Evolutionary conservation across 1,140 invertebrate genomes (phyloP).

Genomic region (Notospermus geniculatus): DNA sequence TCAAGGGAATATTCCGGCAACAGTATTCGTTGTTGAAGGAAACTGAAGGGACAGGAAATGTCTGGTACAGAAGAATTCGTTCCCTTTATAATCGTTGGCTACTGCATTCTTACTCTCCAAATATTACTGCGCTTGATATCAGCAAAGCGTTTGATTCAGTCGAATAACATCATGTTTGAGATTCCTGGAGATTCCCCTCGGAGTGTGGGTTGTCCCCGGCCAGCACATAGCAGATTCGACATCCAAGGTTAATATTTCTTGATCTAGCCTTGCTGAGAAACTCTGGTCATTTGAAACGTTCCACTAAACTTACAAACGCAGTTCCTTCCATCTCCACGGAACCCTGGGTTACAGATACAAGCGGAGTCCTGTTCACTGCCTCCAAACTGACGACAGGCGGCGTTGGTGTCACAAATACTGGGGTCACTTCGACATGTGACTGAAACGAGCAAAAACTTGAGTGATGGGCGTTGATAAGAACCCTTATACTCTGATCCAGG

Average conservation of each 20-base stretch:
- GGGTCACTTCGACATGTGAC: slow-evolving; percentile 41
- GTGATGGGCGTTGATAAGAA: no score
- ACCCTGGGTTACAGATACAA: slow-evolving; percentile 59
- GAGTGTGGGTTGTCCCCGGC: no score
- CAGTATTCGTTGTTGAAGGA: neutral
- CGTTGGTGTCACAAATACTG: slow-evolving; percentile 44
- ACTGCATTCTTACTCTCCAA: no score
- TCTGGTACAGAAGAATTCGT: no score
- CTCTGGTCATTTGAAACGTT: neutral
- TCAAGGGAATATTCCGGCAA: neutral
- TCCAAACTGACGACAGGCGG: slow-evolving; percentile 35
- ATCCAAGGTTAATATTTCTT: neutral
- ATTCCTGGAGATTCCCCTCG: no score
- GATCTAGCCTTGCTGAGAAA: neutral
- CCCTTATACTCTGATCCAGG: no score
- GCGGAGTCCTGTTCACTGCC: slow-evolving; percentile 41
- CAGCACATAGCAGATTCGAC: neutral
- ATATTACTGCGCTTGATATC: no score
- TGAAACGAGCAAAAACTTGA: neutral
- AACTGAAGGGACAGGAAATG: neutral
- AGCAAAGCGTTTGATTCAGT: no score
- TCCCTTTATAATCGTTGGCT: no score
- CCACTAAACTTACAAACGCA: no score
- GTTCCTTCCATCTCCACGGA: slow-evolving; percentile 52
- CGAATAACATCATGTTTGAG: no score